Base-by-base conservation (phyloP, 2,888 invertebrate species). In the Octodonta nipae region DNA sequence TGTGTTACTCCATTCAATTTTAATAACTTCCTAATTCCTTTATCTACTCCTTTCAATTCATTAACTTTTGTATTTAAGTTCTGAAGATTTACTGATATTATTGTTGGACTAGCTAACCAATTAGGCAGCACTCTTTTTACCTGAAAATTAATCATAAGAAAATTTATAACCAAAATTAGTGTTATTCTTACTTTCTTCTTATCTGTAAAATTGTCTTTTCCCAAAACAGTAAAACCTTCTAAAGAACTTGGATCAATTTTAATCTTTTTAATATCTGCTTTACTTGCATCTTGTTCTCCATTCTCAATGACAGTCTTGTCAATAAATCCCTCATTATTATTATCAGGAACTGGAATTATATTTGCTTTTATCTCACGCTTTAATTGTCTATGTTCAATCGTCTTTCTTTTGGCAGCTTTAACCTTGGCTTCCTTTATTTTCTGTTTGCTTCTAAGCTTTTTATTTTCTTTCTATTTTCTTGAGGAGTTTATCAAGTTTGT, bases 91-190 rank as follows among this genome's bases (percentile, higher is more conserved):
- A 75, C 75, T n/a, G 82, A 75, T 34, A 93, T 73, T 29, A 80
- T 61, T 25, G 73, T 73, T 3, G 93, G 87, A 54, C 83, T 70
- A 2, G 82, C 73, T 17, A 95, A 59, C 93, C 93, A 95, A 42
- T 78, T 68, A 1, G 93, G 92, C 27, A 93, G 62, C 4, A 86
- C 75, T 57, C 86, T 66, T 51, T 78, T 73, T 0, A 85, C 77
- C 76, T 76, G 45, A 50, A 61, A n/a, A 22, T 22, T n/a, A 22
- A 22, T 10, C 22, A 22, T 6, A 20, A 20, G 20, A 20, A 22
- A 22, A n/a, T n/a, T n/a, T n/a, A n/a, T n/a, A n/a, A n/a, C n/a
- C n/a, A 5, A 2, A n/a, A 13, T 13, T 32, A 15, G 5, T 22
- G 2, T 2, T 4, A 3, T 22, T 44, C 35, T 40, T 44, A 70